Base-by-base conservation (phyloP, 2,888 invertebrate genomes). In the Cephus spinipes region DNA sequence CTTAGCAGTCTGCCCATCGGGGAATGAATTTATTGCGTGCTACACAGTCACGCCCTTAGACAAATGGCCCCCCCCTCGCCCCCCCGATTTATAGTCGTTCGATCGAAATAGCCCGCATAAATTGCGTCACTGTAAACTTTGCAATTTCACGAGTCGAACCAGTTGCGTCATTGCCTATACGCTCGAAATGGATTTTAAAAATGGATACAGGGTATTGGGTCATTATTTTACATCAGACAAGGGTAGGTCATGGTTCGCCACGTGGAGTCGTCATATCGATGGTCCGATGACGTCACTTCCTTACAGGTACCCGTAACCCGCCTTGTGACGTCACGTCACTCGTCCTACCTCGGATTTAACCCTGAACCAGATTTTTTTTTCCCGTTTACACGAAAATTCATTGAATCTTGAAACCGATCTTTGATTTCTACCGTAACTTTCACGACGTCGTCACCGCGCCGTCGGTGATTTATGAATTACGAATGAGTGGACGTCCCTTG, bases 11-110 rank as follows among this genome's bases (percentile, higher is more conserved):
- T 76, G 76, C 68, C 69, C 75, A n/a, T 12, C 68, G 68, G 74
- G 33, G 75, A 68, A 55, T 68, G 73, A 80, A 82, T 82, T 80
- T 82, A 82, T 82, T 73, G 77, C 73, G 69, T 69, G 68, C 69
- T 73, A 68, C 40, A 78, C 33, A 69, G 69, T 74, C 78, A 34
- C 73, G 31, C 36, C 73, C 76, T 79, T 69, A 77, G 73, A 76
- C 76, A 75, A 80, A 82, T 75, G 80, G 36, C 75, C 35, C 35
- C 69, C 33, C 75, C 77, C 69, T n/a, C n/a, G n/a, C n/a, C n/a
- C 34, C 69, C 75, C 31, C 77, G 81, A 80, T 82, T 77, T 78
- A 80, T 78, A 40, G 78, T 71, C 75, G 36, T 75, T 71, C 78
- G 78, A 78, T 78, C 69, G 78, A 75, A 71, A 75, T 32, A 78